Evolutionary conservation across 1,140 invertebrate genomes (phyloP), one percentile per base, ranked within the genome.

Genomic region (Drosophila repleta): DNA sequence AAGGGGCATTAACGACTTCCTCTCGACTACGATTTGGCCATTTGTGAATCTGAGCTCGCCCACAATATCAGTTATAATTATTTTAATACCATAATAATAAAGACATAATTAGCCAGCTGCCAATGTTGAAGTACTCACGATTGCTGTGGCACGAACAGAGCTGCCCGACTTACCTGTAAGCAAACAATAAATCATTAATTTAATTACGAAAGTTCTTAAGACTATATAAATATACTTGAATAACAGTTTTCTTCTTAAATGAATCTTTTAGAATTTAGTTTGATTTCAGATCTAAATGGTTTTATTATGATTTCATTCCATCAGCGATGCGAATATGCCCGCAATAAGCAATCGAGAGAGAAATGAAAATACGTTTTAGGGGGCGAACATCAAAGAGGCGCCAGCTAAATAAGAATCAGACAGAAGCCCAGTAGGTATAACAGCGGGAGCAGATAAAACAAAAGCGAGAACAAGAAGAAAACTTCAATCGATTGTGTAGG

Each of bases 11-110:
- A 63, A 72, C 29, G 55, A 26, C 39, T 67, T 29, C n/a, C 3
- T 15, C 18, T 15, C 17, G 43, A 56, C 21, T 49, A 29, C 43
- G 2, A 45, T 45, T 52, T 18, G 49, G 15, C 49, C 26, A 32
- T 32, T 52, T 52, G 48, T 24, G 48, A 51, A 32, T 51, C 48
- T 17, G 24, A 10, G 52, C 57, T 43, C 51, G 35, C 3, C 17
- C 8, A 43, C 20, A 75, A 65, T 84, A 81, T 74, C 69, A 68
- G 46, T 70, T 68, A 78, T 81, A 69, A 75, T 67, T 77, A 87
- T 81, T 85, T 82, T 75, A 87, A 85, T 85, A 62, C 63, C 75
- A 78, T 82, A 64, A 67, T 74, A 81, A 87, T 82, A 69, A 87
- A 87, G 72, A 63, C 71, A 81, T 85, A 87, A 85, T 77, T 77